A percentile compares a stretch with the other conserved stretches of the same genome.
phyloP scores from a whole-genome alignment of 2,888 invertebrate genomes.

The Dorcus parallelipipedus region DNA sequence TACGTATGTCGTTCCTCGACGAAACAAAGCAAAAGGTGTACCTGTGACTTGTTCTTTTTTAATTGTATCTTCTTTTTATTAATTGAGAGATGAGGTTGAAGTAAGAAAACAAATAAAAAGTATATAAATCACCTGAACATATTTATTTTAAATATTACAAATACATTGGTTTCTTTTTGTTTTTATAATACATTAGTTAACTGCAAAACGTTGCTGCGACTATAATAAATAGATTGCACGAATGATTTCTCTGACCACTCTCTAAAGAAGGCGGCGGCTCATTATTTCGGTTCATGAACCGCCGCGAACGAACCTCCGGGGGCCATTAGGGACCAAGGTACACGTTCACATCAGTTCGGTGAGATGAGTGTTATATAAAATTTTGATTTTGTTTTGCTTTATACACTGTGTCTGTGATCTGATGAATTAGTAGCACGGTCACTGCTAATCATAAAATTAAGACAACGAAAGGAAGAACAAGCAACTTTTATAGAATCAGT shows the following conservation, averaged over 20 bases:
- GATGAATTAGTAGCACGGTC: conserved; percentile 4
- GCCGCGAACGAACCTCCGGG: background rate
- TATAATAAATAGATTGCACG: conserved; percentile 47
- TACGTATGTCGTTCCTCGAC: too few species aligned
- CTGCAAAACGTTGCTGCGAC: conserved; percentile 42
- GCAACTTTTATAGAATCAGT: conserved; percentile 14
- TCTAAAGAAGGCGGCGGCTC: conserved; percentile 20
- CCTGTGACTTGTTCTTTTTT: too few species aligned
- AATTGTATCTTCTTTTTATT: too few species aligned
- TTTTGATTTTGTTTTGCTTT: conserved; percentile 3
- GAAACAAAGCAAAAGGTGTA: too few species aligned
- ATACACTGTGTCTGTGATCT: conserved; percentile 1
- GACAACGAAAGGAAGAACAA: conserved; percentile 8
- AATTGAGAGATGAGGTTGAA: too few species aligned
- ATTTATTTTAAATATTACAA: conserved; percentile 49
- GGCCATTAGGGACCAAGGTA: background rate
- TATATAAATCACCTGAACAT: conserved; percentile 37
- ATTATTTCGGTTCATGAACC: background rate
- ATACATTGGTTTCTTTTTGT: conserved; percentile 40
- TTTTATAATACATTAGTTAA: conserved; percentile 42
- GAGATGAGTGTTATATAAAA: background rate
- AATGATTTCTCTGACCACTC: conserved; percentile 35
- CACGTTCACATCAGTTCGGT: background rate
- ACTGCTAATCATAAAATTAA: conserved; percentile 1
- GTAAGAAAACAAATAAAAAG: conserved; percentile 1